These are phyloP conservation scores for Pseudochirops corinnae DNA, from an alignment of 2,797 vertebrate species.

Conservation along the genomic window DNA sequence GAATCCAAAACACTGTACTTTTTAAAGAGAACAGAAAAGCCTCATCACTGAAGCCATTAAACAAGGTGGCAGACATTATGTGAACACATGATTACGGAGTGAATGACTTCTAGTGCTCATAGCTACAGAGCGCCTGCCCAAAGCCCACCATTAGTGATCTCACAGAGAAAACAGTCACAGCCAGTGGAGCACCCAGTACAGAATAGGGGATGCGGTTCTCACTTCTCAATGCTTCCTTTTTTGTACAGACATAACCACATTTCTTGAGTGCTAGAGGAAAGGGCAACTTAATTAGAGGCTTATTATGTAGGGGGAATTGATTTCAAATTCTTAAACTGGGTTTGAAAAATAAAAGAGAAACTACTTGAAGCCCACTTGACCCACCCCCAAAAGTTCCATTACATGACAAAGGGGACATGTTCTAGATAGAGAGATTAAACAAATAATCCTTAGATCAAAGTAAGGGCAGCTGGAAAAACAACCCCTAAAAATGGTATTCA, in stretches of 20 bases:
- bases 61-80: neutral
- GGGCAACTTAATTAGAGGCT: neutral
- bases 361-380: neutral
- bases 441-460: neutral
- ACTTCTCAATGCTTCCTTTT: neutral
- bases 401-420: neutral
- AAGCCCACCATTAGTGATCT: neutral
- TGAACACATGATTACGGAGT: constrained; percentile 36
- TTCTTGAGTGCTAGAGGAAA: neutral
- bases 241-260: neutral
- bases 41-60: constrained; percentile 56
- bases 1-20: constrained; percentile 50
- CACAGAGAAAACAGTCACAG: neutral
- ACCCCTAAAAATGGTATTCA: neutral
- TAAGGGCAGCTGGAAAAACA: neutral
- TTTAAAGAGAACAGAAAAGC: constrained; percentile 49
- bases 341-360: neutral
- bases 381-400: neutral
- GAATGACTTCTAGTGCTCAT: constrained; percentile 22
- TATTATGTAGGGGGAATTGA: neutral
- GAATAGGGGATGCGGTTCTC: neutral
- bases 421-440: neutral
- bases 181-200: neutral
- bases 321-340: neutral
- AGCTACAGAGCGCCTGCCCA: neutral